A percentile compares a stretch with the other conserved stretches of the same genome.
Conservation (phyloP, 2,113 vertebrate genomes). For the Ranitomeya variabilis region DNA sequence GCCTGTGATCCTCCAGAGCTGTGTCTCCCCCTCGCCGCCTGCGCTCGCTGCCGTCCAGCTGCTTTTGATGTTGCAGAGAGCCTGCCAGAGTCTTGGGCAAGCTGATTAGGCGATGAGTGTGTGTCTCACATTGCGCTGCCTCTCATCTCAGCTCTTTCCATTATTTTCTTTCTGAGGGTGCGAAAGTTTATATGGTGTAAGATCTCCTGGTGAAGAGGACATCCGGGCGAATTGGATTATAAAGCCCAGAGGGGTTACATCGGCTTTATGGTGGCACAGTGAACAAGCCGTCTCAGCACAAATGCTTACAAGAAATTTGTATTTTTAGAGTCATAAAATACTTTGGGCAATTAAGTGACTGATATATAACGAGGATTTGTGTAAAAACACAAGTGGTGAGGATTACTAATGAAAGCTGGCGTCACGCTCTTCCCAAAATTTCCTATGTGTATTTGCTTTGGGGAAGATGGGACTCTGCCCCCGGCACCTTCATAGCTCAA, state of each 20-base stretch:
- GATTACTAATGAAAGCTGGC: slow-evolving; percentile 1
- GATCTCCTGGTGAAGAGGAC: not conserved
- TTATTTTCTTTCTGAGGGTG: slow-evolving; percentile 16
- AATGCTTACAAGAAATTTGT: slow-evolving; percentile 17
- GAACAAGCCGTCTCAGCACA: not conserved
- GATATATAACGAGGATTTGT: not conserved
- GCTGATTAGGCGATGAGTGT: slow-evolving; percentile 29
- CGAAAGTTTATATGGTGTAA: slow-evolving; percentile 6
- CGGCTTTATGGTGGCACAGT: slow-evolving; percentile 4
- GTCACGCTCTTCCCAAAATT: not conserved
- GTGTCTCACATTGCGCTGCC: not conserved
- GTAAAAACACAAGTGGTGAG: not conserved
- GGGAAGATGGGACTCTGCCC: not conserved
- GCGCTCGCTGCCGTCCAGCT: not conserved
- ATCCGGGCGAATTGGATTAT: not conserved
- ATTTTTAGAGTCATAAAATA: slow-evolving; percentile 4
- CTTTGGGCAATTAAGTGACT: not conserved
- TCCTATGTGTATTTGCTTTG: not conserved
- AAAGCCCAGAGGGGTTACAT: not conserved
- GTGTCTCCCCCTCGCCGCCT: not conserved
- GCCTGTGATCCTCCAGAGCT: slow-evolving; percentile 15
- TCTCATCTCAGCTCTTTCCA: not conserved
- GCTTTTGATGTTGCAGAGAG: slow-evolving; percentile 34
- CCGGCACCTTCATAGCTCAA: no score
- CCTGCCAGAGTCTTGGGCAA: slow-evolving; percentile 19